These are phyloP conservation scores for Laupala kohalensis DNA, from an alignment of 1,140 invertebrate genomes.

Conservation along the genomic window DNA sequence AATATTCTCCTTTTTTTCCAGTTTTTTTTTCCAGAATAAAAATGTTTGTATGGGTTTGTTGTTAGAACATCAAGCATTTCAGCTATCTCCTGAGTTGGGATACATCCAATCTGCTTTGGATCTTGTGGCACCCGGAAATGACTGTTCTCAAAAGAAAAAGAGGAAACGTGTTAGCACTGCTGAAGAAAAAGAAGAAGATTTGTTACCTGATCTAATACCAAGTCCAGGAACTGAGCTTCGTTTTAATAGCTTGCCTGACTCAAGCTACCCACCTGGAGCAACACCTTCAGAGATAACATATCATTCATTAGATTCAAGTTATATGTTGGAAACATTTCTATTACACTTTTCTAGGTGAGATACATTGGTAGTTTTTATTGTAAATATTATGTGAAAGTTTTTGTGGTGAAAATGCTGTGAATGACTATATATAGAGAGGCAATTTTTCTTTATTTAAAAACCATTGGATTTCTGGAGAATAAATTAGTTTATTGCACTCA, in stretches of 20 bases:
- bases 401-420: too few species aligned
- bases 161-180: slow-evolving; percentile 29
- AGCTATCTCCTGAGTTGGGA: slow-evolving; percentile 46
- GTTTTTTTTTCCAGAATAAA: too few species aligned
- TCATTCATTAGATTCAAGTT: slow-evolving; percentile 74
- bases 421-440: too few species aligned
- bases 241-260: slow-evolving; percentile 63
- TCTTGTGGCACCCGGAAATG: slow-evolving; percentile 39
- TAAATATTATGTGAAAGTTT: too few species aligned
- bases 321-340: slow-evolving; percentile 54
- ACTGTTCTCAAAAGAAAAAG: slow-evolving; percentile 14
- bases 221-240: slow-evolving; percentile 63
- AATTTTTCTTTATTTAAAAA: too few species aligned
- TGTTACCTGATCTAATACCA: slow-evolving; percentile 70
- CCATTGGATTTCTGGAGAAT: too few species aligned
- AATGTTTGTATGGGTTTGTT: too few species aligned
- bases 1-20: too few species aligned
- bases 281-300: slow-evolving; percentile 71
- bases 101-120: slow-evolving; percentile 56
- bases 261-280: slow-evolving; percentile 61
- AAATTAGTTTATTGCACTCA: too few species aligned
- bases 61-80: slow-evolving; percentile 20
- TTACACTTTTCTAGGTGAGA: slow-evolving; percentile 45
- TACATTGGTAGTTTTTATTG: too few species aligned
- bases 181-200: slow-evolving; percentile 51